Evolutionary conservation across 2,113 vertebrate species (phyloP).

Genomic region (Lota lota): DNA sequence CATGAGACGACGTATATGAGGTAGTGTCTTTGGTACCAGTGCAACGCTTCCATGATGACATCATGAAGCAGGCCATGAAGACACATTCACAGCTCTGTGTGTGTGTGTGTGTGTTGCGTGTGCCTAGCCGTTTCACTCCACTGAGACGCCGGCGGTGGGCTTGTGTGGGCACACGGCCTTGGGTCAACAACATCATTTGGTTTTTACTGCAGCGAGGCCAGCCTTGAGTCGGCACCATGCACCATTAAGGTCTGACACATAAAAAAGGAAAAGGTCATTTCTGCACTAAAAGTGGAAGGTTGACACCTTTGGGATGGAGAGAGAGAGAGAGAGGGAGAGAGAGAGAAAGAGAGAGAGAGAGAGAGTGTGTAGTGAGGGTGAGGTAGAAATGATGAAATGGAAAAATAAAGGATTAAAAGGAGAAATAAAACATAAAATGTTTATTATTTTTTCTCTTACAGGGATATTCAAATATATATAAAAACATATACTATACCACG

Average conservation of each 20-base stretch:
- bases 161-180: conserved; percentile 46
- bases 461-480: too few relatives aligned
- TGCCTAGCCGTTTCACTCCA: conserved; percentile 13
- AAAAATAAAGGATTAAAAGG: too few relatives aligned
- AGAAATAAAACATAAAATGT: too few relatives aligned
- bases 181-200: conserved; percentile 57
- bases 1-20: too few relatives aligned
- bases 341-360: conserved; percentile 8
- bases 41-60: neutral
- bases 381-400: neutral
- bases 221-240: conserved; percentile 65
- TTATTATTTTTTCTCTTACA: too few relatives aligned
- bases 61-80: conserved; percentile 7
- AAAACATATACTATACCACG: neutral
- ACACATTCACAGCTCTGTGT: neutral
- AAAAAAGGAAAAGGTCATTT: conserved; percentile 71
- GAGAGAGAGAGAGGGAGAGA: conserved; percentile 22
- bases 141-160: conserved; percentile 28
- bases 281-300: conserved; percentile 48
- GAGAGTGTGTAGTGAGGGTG: conserved; percentile 1
- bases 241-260: conserved; percentile 60
- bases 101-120: conserved; percentile 10
- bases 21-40: too few relatives aligned
- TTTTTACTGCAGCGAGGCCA: conserved; percentile 49
- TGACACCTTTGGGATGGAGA: conserved; percentile 36